Evolutionary conservation across 1,140 invertebrate species (phyloP).

Genomic region (Zaprionus gabonicus): DNA sequence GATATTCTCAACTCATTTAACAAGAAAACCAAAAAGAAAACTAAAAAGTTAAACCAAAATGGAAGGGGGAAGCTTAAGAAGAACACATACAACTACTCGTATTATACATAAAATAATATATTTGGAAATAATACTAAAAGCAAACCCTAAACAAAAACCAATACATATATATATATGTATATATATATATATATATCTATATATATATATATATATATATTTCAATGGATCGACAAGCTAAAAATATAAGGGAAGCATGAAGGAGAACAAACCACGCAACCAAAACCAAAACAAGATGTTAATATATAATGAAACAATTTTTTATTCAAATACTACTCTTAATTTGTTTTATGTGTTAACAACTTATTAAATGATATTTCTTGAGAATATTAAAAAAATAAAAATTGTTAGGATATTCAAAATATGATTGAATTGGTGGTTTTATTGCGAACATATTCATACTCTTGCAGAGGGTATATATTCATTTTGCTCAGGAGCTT

Average conservation of each 20-base stretch:
- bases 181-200: slow-evolving; percentile 15
- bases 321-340: slow-evolving; percentile 83
- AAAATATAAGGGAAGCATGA: slow-evolving; percentile 17
- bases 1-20: slow-evolving; percentile 76
- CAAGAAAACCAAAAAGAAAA: slow-evolving; percentile 35
- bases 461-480: too few relatives aligned
- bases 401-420: slow-evolving; percentile 82
- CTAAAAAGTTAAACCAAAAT: slow-evolving; percentile 6
- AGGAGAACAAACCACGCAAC: slow-evolving; percentile 35
- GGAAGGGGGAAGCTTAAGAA: slow-evolving; percentile 34
- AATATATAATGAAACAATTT: slow-evolving; percentile 76
- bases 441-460: not conserved
- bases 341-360: slow-evolving; percentile 82
- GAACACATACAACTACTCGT: slow-evolving; percentile 55
- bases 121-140: slow-evolving; percentile 18
- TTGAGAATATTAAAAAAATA: slow-evolving; percentile 74
- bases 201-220: slow-evolving; percentile 72
- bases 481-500: too few relatives aligned
- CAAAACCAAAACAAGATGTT: slow-evolving; percentile 65
- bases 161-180: slow-evolving; percentile 37
- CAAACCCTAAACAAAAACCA: slow-evolving; percentile 35
- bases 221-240: slow-evolving; percentile 77
- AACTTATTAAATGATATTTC: slow-evolving; percentile 82
- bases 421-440: slow-evolving; percentile 12
- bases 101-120: slow-evolving; percentile 52